Evolutionary conservation across 1,140 invertebrate species (phyloP).

Genomic region (Saccostrea echinata): DNA sequence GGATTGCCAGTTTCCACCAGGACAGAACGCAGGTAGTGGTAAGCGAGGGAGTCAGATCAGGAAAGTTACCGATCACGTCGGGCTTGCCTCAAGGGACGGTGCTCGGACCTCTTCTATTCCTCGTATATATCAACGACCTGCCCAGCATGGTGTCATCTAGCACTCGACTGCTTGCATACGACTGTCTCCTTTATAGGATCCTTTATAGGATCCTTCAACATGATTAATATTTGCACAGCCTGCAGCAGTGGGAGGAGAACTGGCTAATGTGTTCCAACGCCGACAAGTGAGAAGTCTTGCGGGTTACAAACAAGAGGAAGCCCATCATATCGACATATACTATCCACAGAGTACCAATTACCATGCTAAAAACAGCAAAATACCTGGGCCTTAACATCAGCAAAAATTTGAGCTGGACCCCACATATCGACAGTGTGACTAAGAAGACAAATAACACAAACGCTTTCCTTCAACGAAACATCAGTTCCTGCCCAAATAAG

Average conservation of each 20-base stretch:
- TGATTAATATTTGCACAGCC: background rate
- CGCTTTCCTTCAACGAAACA: too few relatives aligned
- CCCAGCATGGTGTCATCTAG: slow-evolving; percentile 16
- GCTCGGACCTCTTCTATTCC: slow-evolving; percentile 18
- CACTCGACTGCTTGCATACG: slow-evolving; percentile 36
- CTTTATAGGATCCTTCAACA: slow-evolving; percentile 21
- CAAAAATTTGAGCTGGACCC: too few relatives aligned
- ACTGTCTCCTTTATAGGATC: slow-evolving; percentile 28
- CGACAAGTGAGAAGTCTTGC: too few relatives aligned
- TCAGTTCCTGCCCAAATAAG: too few relatives aligned
- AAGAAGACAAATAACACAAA: too few relatives aligned
- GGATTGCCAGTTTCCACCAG: background rate
- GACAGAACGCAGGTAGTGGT: slow-evolving; percentile 46
- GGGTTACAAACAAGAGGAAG: too few relatives aligned
- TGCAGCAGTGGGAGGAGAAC: slow-evolving; percentile 25
- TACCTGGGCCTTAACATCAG: too few relatives aligned
- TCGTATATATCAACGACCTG: slow-evolving; percentile 39
- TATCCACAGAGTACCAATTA: too few relatives aligned
- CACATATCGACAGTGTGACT: too few relatives aligned
- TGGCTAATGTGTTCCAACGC: slow-evolving; percentile 49
- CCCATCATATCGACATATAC: too few relatives aligned
- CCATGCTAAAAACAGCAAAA: too few relatives aligned
- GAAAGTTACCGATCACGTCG: background rate
- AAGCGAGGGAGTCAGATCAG: background rate
- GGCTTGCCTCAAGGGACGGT: slow-evolving; percentile 37